Percentiles rank a stretch among this genome's conserved stretches.
These are phyloP conservation scores for Bergia puertoricense DNA, from an alignment of 92 coral and sea anemone genomes.

Conservation along the genomic window DNA sequence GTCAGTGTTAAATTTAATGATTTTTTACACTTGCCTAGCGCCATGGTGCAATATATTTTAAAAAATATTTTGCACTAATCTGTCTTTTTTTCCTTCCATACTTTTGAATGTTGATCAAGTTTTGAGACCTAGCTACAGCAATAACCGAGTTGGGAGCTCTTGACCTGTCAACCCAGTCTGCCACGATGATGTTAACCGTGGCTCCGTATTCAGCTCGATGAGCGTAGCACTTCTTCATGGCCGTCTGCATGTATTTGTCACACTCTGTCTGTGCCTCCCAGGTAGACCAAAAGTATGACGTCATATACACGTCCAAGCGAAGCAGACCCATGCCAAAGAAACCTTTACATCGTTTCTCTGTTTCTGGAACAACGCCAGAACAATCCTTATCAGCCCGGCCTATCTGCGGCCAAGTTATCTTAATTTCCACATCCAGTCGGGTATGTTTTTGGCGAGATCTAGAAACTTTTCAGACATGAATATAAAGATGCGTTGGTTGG, in stretches of 20 bases:
- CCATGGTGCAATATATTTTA: no score
- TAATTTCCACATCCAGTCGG: conserved; percentile 52
- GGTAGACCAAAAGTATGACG: conserved; percentile 4
- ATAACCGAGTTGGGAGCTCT: conserved; percentile 28
- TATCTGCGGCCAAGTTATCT: conserved; percentile 52
- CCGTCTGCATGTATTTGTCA: conserved; percentile 17
- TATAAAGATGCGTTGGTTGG: conserved; percentile 61
- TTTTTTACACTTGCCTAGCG: no score
- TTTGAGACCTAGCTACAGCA: conserved; percentile 44
- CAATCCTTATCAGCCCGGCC: conserved; percentile 45
- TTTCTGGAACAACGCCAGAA: conserved; percentile 32
- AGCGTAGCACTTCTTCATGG: conserved; percentile 36
- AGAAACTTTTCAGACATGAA: conserved; percentile 49
- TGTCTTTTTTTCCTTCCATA: conserved; percentile 20
- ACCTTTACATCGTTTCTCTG: conserved; percentile 33
- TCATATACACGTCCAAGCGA: conserved; percentile 36
- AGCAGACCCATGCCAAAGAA: conserved; percentile 15
- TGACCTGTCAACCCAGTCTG: conserved; percentile 55
- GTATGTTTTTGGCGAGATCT: neutral
- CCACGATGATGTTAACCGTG: conserved; percentile 61
- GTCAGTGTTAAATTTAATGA: no score
- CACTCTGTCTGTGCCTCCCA: conserved; percentile 22
- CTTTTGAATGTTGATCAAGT: conserved; percentile 22
- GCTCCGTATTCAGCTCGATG: conserved; percentile 10
- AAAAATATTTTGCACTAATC: neutral